Percentiles rank a stretch among this genome's conserved stretches.
Conservation (phyloP, 2,888 invertebrate species). For the Drosophila subquinaria region DNA sequence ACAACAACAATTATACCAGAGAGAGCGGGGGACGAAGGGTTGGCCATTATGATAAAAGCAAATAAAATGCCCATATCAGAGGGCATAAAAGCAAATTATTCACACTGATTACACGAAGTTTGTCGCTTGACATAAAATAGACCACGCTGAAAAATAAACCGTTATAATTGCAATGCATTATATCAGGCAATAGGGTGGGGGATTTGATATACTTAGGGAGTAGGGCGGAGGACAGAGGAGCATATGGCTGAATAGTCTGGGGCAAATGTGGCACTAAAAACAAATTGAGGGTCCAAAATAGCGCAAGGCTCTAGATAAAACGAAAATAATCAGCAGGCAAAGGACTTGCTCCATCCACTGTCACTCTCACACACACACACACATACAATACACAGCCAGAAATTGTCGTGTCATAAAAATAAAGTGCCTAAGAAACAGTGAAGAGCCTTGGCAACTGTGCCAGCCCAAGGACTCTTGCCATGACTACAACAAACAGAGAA, state of each 20-base stretch:
- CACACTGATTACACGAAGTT: slow-evolving; percentile 76
- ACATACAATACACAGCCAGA: slow-evolving; percentile 30
- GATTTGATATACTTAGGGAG: not conserved
- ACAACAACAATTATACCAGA: slow-evolving; percentile 68
- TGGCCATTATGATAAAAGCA: slow-evolving; percentile 51
- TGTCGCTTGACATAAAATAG: slow-evolving; percentile 70
- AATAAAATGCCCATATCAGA: slow-evolving; percentile 67
- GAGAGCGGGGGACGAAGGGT: slow-evolving; percentile 22
- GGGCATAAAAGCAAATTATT: slow-evolving; percentile 74
- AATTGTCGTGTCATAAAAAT: slow-evolving; percentile 78
- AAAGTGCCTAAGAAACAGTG: slow-evolving; percentile 64
- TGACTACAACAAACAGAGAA: slow-evolving; percentile 24
- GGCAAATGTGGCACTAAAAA: slow-evolving; percentile 72
- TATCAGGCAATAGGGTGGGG: slow-evolving; percentile 12
- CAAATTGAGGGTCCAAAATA: slow-evolving; percentile 77
- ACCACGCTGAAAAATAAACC: slow-evolving; percentile 73
- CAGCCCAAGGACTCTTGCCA: slow-evolving; percentile 28
- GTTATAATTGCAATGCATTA: slow-evolving; percentile 74
- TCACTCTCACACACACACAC: slow-evolving; percentile 5
- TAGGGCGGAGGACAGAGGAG: slow-evolving; percentile 7
- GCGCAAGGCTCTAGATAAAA: slow-evolving; percentile 76
- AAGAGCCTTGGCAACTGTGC: slow-evolving; percentile 51
- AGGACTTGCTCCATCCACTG: slow-evolving; percentile 52
- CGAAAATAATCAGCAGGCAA: slow-evolving; percentile 79
- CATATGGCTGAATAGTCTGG: slow-evolving; percentile 42